Evolutionary conservation across 1,140 invertebrate genomes (phyloP), one percentile per base, ranked within the genome.

Genomic region (Phocides pigmalion): DNA sequence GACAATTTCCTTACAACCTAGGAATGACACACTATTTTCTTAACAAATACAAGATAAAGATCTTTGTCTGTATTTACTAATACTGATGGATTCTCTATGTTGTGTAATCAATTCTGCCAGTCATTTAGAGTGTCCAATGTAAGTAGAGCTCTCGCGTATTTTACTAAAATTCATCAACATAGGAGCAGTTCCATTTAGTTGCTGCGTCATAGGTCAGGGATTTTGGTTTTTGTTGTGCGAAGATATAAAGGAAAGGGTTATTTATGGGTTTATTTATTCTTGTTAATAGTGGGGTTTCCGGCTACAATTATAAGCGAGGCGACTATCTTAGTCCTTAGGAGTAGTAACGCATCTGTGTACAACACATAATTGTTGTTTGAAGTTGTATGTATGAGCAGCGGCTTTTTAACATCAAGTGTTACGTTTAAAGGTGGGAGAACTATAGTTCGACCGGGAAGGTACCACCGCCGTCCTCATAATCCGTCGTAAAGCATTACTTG

Each of bases 81-180:
- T 56, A 39, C 37, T 56, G 51, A 56, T 22, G 22, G 35, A 56
- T 56, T 37, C 51, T 56, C 19, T 56, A 56, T 56, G 51, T 56
- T 56, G 37, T 41, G 12, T 22, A 35, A 42, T 41, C 51, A 56
- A 56, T 56, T 41, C 51, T 56, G 20, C 19, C 51, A 20, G 20
- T 12, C 51, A 20, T 56, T 56, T 28, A 42, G 12, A 54, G 19
- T 12, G 16, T 11, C 51, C 51, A 42, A 20, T 8, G 2, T 56
- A 14, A 5, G 11, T 17, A 16, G 51, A 56, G 4, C 37, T 14
- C 19, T 42, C 12, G 25, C 25, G 20, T 56, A 20, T 22, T 19
- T 42, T 19, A 25, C 19, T 11, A 14, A n/a, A n/a, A n/a, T 41
- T 56, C 12, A 16, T 25, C 5, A 28, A 3, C 11, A 37, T 56